Conservation (phyloP, 2,113 vertebrate genomes). For the Sciurus niger region DNA sequence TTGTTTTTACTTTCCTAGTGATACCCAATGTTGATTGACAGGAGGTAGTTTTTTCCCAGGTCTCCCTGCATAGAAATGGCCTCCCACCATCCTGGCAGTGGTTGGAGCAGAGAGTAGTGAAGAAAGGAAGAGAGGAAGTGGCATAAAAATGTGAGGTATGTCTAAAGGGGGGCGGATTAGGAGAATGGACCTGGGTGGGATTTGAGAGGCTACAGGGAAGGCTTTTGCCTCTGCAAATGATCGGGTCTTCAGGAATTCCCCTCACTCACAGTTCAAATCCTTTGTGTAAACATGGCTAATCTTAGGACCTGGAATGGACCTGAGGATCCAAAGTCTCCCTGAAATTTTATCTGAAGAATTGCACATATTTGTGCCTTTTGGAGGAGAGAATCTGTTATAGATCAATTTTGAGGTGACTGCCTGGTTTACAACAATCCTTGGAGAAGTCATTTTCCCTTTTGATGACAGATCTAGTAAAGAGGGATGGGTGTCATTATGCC, state of each 20-base stretch:
- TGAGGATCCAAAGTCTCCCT: not conserved
- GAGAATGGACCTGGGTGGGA: not conserved
- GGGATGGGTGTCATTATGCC: too few relatives aligned
- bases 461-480: not conserved
- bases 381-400: not conserved
- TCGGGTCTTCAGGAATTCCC: slow-evolving; percentile 11
- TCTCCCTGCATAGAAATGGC: not conserved
- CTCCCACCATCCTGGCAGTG: not conserved
- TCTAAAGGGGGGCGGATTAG: not conserved
- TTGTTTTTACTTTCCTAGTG: slow-evolving; percentile 44
- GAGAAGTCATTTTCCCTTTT: not conserved
- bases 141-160: not conserved
- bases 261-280: not conserved
- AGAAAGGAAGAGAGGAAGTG: not conserved
- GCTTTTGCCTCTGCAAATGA: not conserved
- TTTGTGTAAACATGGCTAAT: not conserved
- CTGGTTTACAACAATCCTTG: not conserved
- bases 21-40: not conserved
- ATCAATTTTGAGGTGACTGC: not conserved
- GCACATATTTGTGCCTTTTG: not conserved
- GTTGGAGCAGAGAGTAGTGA: not conserved
- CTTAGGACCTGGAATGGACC: not conserved
- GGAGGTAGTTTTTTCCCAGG: not conserved
- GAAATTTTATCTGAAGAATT: not conserved
- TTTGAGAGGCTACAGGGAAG: not conserved